Conservation (phyloP, 2,888 invertebrate genomes). For the Elgonia sp. region DNA sequence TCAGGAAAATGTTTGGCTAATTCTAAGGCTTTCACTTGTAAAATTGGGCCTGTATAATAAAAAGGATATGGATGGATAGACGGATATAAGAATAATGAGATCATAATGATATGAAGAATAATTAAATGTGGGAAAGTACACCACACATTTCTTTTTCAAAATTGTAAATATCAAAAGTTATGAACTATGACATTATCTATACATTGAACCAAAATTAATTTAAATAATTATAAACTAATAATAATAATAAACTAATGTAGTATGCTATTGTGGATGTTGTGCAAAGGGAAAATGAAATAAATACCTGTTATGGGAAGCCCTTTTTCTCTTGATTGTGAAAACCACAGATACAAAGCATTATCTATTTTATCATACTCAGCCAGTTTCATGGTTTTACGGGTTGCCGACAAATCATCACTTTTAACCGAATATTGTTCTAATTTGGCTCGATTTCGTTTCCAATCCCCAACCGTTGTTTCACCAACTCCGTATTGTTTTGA, state of each 20-base stretch:
- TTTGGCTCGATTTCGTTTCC: conserved; percentile 75
- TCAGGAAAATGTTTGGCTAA: conserved; percentile 70
- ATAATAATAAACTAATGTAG: not conserved
- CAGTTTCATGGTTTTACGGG: conserved; percentile 48
- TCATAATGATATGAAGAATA: not conserved
- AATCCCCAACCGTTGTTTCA: conserved; percentile 76
- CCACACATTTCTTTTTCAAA: no score
- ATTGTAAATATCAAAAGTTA: no score
- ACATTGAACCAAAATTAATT: not conserved
- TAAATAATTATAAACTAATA: not conserved
- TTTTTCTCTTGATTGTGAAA: conserved; percentile 47
- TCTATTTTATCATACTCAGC: conserved; percentile 57
- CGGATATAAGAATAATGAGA: no score
- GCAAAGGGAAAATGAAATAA: conserved; percentile 10
- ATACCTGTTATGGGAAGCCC: conserved; percentile 44
- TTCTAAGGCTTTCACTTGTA: conserved; percentile 55
- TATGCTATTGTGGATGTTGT: no score
- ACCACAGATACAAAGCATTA: conserved; percentile 47
- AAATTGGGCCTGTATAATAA: conserved; percentile 26
- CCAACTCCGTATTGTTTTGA: conserved; percentile 78
- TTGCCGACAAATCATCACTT: conserved; percentile 35
- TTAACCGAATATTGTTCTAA: conserved; percentile 71
- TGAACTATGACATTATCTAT: no score
- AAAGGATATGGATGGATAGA: no score
- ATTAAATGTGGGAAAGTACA: not conserved